These are phyloP conservation scores for Scaeva pyrastri DNA, from an alignment of 2,888 invertebrate genomes.

Conservation along the genomic window DNA sequence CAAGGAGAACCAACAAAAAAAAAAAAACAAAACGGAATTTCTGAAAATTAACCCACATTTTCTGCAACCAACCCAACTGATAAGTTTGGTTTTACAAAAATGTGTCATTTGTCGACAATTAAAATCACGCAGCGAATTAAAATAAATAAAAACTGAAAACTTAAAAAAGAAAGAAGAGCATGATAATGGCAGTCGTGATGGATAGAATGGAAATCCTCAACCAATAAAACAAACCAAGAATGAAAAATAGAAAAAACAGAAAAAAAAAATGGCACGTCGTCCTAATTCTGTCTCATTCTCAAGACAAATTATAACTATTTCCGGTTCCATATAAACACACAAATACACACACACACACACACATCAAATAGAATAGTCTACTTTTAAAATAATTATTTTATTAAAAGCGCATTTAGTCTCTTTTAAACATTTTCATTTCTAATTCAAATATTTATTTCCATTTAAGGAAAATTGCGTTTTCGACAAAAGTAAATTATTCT, in stretches of 20 bases:
- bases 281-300: conserved; percentile 56
- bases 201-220: conserved; percentile 16
- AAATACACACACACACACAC: not conserved
- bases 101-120: conserved; percentile 73
- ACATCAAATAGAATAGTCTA: not conserved
- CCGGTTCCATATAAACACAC: conserved; percentile 12
- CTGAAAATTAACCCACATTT: conserved; percentile 73
- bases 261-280: conserved; percentile 24
- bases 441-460: conserved; percentile 7
- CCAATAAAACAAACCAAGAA: not conserved
- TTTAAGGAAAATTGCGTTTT: conserved; percentile 61
- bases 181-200: conserved; percentile 29
- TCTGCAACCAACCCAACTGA: conserved; percentile 67
- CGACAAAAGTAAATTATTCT: conserved; percentile 63
- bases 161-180: conserved; percentile 11
- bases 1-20: too few species aligned
- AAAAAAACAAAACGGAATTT: conserved; percentile 28
- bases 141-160: conserved; percentile 13
- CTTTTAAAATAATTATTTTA: conserved; percentile 47
- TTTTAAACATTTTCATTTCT: not conserved
- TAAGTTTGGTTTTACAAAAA: conserved; percentile 66
- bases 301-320: conserved; percentile 41
- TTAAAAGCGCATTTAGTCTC: conserved; percentile 40
- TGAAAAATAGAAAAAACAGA: not conserved
- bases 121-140: conserved; percentile 71